These are phyloP conservation scores for Nesometra sesokonis DNA, from an alignment of 35 echinoderm and acorn worm species.

Conservation along the genomic window DNA sequence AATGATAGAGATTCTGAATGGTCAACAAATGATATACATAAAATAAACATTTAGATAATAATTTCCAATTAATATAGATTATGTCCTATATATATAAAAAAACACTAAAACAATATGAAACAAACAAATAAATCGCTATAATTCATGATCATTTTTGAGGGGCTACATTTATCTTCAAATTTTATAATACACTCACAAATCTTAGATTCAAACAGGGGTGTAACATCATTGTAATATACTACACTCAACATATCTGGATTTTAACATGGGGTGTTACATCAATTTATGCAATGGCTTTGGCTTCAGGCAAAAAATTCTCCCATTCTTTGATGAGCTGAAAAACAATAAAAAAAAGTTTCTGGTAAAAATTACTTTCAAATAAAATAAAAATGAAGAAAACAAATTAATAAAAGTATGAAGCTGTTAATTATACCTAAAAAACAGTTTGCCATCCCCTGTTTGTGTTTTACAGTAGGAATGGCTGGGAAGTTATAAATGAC, in stretches of 20 bases:
- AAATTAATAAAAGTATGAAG: too few relatives aligned
- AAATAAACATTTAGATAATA: not conserved
- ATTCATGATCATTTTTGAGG: not conserved
- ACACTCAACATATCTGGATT: not conserved
- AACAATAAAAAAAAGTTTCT: too few relatives aligned
- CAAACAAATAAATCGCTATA: not conserved
- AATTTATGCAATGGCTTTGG: slow-evolving; percentile 57
- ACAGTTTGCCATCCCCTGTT: too few relatives aligned
- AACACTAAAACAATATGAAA: not conserved
- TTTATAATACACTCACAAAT: not conserved
- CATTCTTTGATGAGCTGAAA: slow-evolving; percentile 76
- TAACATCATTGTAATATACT: not conserved
- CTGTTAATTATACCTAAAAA: too few relatives aligned
- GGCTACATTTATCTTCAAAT: not conserved
- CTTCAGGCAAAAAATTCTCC: slow-evolving; percentile 94
- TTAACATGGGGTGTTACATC: not conserved
- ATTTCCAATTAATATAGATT: not conserved
- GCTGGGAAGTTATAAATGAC: too few relatives aligned
- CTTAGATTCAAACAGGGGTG: not conserved
- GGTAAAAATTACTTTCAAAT: too few relatives aligned
- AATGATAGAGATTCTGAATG: too few relatives aligned
- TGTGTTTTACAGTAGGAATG: too few relatives aligned
- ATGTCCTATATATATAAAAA: not conserved
- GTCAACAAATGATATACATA: too few relatives aligned
- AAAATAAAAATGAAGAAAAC: too few relatives aligned